Evolutionary conservation across 1,140 invertebrate genomes (phyloP), one percentile per base, ranked within the genome.

Genomic region (Gerris buenoi): DNA sequence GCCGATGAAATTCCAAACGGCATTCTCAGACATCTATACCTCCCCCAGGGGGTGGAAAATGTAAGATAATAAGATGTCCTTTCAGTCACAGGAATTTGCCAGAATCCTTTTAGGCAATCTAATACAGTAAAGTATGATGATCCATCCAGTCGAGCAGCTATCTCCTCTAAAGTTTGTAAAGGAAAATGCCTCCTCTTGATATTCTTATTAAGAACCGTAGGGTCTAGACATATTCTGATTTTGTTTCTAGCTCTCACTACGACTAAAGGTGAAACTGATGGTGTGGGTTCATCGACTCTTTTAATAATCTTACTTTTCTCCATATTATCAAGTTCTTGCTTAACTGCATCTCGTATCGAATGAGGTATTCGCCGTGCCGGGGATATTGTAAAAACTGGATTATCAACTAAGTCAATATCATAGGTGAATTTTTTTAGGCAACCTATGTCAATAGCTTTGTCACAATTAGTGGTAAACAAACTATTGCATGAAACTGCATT

Each of bases 1-100:
- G 71, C 70, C 22, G 68, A 69, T 33, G 61, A 60, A 1, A 73
- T 63, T 1, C 76, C 75, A 68, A 76, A 73, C 10, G 75, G 75
- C n/a, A 77, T 66, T 15, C 74, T 46, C 0, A 67, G 25, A 58
- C 71, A 76, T 13, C 69, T 61, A 65, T 72, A 77, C 57, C 72
- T 22, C 2, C 74, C 73, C 64, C 71, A 75, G 13, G 73, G 73
- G 23, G 71, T 72, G 28, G 71, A 69, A 61, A 74, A 74, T 27
- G 75, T 75, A 18, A 59, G 26, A 22, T 67, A 68, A 65, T 65
- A 58, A 29, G 66, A 67, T 2, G 66, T 67, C 14, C 27, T 56
- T 58, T 65, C 2, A 15, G 27, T 25, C 15, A 64, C 63, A 25
- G 22, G 63, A n/a, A 64, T 64, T 64, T 64, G 63, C 63, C 63